Base-by-base conservation (phyloP, 2,797 vertebrate species). In the Molossus alvarezi region DNA sequence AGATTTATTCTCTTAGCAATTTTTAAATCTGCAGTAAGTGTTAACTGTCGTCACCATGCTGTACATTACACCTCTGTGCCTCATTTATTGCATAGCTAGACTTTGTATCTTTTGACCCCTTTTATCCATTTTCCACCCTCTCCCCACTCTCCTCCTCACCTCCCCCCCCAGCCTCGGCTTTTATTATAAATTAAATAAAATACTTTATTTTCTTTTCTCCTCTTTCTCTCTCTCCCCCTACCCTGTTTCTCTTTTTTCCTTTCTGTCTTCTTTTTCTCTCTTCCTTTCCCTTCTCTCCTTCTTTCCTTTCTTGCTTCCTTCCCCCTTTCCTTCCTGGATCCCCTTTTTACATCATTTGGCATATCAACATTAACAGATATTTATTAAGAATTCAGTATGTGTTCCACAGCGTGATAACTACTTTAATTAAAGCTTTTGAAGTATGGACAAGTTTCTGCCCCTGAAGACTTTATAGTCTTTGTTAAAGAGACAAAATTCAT, bases 401-500 rank as follows among this genome's bases (percentile, higher is more conserved):
- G 14, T 23, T 57, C 2, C 10, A 84, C 4, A 12, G 10, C 29
- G 48, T 88, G 6, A 33, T 53, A 82, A 80, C 4, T 55, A 55
- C 11, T 81, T 92, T 80, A 72, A 86, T 81, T 57, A 65, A 72
- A 57, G 17, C 20, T 81, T 73, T 72, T 81, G 25, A 96, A 58
- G 29, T 73, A 27, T 67, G n/a, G 23, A 14, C 25, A 90, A 57
- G 7, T 94, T 48, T 7, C 6, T 69, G 5, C 1, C 37, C 33
- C 45, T 71, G 17, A 97, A 77, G 21, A 62, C 83, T 76, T 84
- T 55, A 85, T 73, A 27, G 21, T 41, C 6, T 65, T 84, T 94
- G 65, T 69, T 77, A 71, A 93, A 60, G n/a, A 84, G 72, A 73
- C 51, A 95, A 89, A 95, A 67, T 57, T 93, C 60, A 86, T 65